Percentiles rank a stretch among this genome's conserved stretches.
phyloP scores from a whole-genome alignment of 1,140 invertebrate species.

The Sycobia sp. region DNA sequence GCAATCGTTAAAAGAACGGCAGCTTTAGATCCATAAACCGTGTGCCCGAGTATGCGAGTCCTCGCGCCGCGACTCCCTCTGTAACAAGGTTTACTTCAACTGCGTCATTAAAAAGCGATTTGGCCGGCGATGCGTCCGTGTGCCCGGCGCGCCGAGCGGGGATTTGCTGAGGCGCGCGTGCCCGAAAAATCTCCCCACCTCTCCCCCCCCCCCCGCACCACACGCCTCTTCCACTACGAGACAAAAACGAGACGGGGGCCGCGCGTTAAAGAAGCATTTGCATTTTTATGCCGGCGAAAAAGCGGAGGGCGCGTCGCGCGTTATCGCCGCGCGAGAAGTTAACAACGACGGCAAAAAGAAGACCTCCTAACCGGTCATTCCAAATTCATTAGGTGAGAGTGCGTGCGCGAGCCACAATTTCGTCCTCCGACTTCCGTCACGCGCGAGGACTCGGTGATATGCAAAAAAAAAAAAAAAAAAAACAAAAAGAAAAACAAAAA shows the following conservation, averaged over 20 bases:
- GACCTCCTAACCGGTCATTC: constrained; percentile 41
- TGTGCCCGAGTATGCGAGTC: constrained; percentile 7
- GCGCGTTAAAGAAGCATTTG: constrained; percentile 39
- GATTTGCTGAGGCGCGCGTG: background rate
- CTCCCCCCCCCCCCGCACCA: background rate
- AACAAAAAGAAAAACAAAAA: no score
- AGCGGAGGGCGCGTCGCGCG: background rate
- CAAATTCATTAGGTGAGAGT: constrained; percentile 52
- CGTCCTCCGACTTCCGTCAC: constrained; percentile 1
- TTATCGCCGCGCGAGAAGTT: background rate
- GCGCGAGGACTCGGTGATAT: background rate
- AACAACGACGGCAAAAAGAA: background rate
- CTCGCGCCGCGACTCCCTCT: background rate
- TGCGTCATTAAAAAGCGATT: constrained; percentile 40
- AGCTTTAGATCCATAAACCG: no score
- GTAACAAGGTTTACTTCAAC: background rate
- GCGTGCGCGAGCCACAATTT: background rate
- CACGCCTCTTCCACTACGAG: no score
- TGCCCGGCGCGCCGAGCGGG: background rate
- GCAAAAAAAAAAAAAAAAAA: no score
- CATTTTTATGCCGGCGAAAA: constrained; percentile 43
- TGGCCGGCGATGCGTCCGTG: constrained; percentile 27
- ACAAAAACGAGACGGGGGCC: no score
- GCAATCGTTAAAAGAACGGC: constrained; percentile 12
- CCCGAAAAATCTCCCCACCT: background rate